These are phyloP conservation scores for Pygathrix nemaeus DNA, from an alignment of 2,113 vertebrate genomes.

Conservation along the genomic window DNA sequence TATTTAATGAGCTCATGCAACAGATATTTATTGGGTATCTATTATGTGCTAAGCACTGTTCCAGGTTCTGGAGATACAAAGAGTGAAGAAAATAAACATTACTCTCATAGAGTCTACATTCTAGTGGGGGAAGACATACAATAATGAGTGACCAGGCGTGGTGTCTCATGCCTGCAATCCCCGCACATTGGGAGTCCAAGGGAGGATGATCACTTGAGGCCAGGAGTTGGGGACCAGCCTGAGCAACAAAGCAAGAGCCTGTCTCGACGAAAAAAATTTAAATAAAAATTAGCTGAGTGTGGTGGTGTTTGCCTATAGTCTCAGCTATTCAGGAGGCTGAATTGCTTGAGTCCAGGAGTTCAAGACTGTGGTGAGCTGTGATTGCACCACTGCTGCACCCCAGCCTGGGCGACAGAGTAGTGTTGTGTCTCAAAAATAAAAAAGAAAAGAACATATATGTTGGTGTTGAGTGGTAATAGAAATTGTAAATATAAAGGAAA, in stretches of 20 bases:
- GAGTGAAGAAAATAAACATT: background rate
- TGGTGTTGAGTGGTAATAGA: background rate
- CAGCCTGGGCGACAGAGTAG: no score
- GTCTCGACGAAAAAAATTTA: background rate
- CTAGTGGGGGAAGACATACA: background rate
- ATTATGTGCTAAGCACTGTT: background rate
- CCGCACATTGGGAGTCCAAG: no score
- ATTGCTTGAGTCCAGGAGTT: no score
- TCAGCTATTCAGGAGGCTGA: no score
- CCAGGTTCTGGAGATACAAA: background rate
- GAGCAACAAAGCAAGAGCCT: no score
- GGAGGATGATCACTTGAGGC: no score
- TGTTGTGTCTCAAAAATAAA: no score
- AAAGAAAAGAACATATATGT: background rate
- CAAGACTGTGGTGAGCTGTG: no score
- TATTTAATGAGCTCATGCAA: background rate
- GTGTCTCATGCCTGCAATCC: no score
- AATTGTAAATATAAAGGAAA: background rate
- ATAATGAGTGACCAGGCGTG: background rate
- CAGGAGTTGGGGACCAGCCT: no score
- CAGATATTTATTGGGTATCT: background rate
- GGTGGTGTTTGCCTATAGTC: no score
- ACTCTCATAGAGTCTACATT: background rate
- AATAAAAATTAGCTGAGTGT: background rate
- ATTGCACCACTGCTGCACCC: no score